Conservation (phyloP, 2,888 invertebrate species). For the Hoplodrina blanda region DNA sequence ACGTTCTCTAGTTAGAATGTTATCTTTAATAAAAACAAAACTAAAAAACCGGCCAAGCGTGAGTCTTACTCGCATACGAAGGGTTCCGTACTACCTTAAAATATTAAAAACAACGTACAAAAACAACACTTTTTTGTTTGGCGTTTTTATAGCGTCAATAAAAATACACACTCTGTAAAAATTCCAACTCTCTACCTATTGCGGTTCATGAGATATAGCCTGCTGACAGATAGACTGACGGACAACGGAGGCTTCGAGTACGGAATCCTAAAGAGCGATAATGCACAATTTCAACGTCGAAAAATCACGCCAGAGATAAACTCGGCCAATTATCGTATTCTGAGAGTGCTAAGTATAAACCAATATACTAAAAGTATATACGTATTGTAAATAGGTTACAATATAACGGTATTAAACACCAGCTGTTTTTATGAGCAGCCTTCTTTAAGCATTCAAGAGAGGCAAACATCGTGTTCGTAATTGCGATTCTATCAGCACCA, state of each 20-base stretch:
- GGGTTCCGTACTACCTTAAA: no score
- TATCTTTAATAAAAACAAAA: background rate
- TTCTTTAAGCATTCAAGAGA: constrained; percentile 33
- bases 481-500: constrained; percentile 17
- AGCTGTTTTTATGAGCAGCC: constrained; percentile 23
- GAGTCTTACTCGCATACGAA: no score
- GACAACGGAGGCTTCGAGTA: no score
- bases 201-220: no score
- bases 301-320: background rate
- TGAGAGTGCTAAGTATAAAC: constrained; percentile 30
- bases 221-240: no score
- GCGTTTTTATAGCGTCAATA: no score
- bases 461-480: background rate
- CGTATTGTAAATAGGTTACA: constrained; percentile 44
- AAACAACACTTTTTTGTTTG: no score
- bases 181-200: no score
- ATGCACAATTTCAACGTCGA: background rate
- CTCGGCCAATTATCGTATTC: constrained; percentile 24
- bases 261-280: background rate
- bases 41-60: no score
- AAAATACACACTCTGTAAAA: no score
- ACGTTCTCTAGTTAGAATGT: background rate
- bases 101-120: no score
- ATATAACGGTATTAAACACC: constrained; percentile 40
- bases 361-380: constrained; percentile 21